A percentile compares a stretch with the other conserved stretches of the same genome.
phyloP scores from a whole-genome alignment of 2,888 invertebrate genomes.

The Drosophila incognita region DNA sequence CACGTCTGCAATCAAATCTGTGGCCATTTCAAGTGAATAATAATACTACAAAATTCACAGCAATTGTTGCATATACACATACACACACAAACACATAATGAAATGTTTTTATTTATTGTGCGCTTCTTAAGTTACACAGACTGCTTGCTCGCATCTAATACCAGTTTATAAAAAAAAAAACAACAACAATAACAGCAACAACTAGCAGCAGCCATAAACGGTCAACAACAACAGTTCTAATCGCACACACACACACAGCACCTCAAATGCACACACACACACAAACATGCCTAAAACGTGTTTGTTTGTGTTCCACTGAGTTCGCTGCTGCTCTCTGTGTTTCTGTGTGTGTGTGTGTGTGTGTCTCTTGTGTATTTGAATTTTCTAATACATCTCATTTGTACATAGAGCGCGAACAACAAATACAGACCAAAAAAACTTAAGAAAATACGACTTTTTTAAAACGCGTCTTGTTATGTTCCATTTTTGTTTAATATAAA shows the following conservation, averaged over 20 bases:
- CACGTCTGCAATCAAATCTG: conserved; percentile 32
- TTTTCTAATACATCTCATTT: conserved; percentile 47
- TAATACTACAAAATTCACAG: conserved; percentile 25
- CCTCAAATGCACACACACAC: conserved; percentile 18
- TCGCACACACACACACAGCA: conserved; percentile 22
- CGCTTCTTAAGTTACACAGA: conserved; percentile 46
- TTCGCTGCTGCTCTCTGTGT: conserved; percentile 30
- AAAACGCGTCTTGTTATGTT: conserved; percentile 21
- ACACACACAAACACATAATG: conserved; percentile 1
- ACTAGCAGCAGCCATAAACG: conserved; percentile 44
- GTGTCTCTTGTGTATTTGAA: conserved; percentile 16
- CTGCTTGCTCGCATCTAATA: conserved; percentile 42
- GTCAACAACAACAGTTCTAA: conserved; percentile 69
- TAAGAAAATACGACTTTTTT: background rate
- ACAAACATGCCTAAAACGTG: conserved; percentile 50
- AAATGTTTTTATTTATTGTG: conserved; percentile 38
- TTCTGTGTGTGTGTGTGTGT: conserved; percentile 17
- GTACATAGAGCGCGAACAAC: conserved; percentile 35
- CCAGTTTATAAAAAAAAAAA: conserved; percentile 48
- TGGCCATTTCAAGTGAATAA: conserved; percentile 58
- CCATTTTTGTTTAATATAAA: conserved; percentile 7
- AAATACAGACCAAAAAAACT: conserved; percentile 22
- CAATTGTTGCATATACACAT: conserved; percentile 21
- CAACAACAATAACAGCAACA: conserved; percentile 26
- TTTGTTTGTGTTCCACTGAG: conserved; percentile 48